Base-by-base conservation (phyloP, 2,797 vertebrate species). In the Epinephelus malabaricus region DNA sequence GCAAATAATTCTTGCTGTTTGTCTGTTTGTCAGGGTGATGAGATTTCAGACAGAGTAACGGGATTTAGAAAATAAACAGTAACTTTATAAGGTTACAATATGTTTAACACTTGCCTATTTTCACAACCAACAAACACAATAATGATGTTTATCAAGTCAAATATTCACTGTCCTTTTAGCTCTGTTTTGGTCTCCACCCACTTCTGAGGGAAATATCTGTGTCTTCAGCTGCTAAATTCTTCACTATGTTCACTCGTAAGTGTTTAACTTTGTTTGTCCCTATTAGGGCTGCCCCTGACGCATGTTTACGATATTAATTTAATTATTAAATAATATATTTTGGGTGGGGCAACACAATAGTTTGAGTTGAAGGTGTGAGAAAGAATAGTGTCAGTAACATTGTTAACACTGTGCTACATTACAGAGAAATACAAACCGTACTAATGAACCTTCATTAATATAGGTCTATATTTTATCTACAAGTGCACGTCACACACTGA, bases 1-100 rank as follows among this genome's bases (percentile, higher is more conserved):
- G 27, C 50, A 55, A 49, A 65, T 81, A 56, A 59, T 43, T 60
- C 3, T 45, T 15, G 8, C 8, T 2, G 23, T 78, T 73, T 81
- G 19, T 69, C 45, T 27, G 18, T 25, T 13, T 23, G 21, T 47
- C 21, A 64, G 38, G 25, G 50, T 19, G 4, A 21, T 11, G 23
- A 34, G 53, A 15, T 6, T 49, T 50, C 12, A 6, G 21, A n/a
- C 1, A 6, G 12, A 61, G n/a, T 34, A 11, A 4, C 3, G 12
- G 3, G 25, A 69, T 10, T 58, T 8, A 18, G 14, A 34, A 14
- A 51, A 4, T 17, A 19, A 43, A 63, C 34, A 19, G 5, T 19
- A 46, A 62, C 38, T 54, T 49, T 3, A 23, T 34, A 19, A 14
- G 12, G 12, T n/a, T 6, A 65, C 53, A 49, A 2, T 46, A 46